Evolutionary conservation across 2,888 invertebrate species (phyloP).

Genomic region (Acrobasis consociella): DNA sequence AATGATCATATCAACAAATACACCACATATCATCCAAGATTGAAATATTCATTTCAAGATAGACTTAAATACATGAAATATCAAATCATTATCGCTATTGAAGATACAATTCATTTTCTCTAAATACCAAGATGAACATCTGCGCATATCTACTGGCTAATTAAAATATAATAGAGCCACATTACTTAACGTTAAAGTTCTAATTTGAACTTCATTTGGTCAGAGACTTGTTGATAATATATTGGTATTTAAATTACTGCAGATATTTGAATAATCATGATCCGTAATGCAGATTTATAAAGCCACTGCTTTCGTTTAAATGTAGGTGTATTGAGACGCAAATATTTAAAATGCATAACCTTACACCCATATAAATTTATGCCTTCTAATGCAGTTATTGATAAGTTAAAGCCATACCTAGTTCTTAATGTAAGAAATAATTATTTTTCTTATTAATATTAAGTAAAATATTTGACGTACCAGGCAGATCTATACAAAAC

Average conservation of each 20-base stretch:
- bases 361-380: no score
- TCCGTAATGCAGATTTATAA: slow-evolving; percentile 18
- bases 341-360: neutral
- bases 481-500: no score
- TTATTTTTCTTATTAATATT: no score
- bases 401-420: no score
- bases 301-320: slow-evolving; percentile 15
- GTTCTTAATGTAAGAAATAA: no score
- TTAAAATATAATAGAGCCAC: neutral
- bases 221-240: neutral
- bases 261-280: neutral
- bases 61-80: no score
- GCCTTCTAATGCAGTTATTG: no score
- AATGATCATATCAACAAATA: no score
- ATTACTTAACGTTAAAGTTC: neutral
- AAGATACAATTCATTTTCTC: neutral
- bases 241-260: neutral
- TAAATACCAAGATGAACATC: neutral
- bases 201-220: neutral
- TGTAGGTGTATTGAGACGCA: slow-evolving; percentile 2
- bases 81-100: no score
- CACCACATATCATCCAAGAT: no score
- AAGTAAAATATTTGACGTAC: no score
- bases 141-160: neutral
- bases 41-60: no score